These are phyloP conservation scores for Philopedon plagiatum DNA, from an alignment of 2,888 invertebrate species.

Conservation along the genomic window DNA sequence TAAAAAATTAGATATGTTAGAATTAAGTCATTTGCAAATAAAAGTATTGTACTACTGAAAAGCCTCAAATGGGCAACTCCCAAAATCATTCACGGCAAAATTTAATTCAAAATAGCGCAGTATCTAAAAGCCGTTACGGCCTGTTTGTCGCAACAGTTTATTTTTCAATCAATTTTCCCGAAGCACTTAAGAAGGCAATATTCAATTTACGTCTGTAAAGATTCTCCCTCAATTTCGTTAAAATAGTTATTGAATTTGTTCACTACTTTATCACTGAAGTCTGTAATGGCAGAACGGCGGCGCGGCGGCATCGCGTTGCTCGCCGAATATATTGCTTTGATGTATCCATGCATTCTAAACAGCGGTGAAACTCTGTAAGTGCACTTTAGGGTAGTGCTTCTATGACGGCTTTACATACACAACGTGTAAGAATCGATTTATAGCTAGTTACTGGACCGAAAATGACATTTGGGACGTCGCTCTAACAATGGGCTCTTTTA, in stretches of 20 bases:
- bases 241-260: constrained; percentile 21
- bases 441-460: no score
- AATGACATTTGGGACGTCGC: no score
- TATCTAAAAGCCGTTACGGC: not conserved
- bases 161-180: not conserved
- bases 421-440: not conserved
- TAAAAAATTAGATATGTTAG: no score
- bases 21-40: no score
- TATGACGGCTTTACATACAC: not conserved
- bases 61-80: no score
- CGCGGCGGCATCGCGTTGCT: not conserved
- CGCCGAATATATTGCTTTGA: constrained; percentile 14
- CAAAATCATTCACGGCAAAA: not conserved
- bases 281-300: not conserved
- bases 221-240: constrained; percentile 1
- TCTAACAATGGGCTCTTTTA: no score
- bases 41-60: no score
- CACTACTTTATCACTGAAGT: constrained; percentile 7
- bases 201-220: not conserved
- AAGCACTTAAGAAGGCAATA: not conserved
- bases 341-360: constrained; percentile 13
- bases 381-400: not conserved
- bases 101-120: not conserved
- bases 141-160: not conserved
- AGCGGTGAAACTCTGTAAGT: constrained; percentile 12